Conservation (phyloP, 2,113 vertebrate genomes). For the Scatophagus argus region DNA sequence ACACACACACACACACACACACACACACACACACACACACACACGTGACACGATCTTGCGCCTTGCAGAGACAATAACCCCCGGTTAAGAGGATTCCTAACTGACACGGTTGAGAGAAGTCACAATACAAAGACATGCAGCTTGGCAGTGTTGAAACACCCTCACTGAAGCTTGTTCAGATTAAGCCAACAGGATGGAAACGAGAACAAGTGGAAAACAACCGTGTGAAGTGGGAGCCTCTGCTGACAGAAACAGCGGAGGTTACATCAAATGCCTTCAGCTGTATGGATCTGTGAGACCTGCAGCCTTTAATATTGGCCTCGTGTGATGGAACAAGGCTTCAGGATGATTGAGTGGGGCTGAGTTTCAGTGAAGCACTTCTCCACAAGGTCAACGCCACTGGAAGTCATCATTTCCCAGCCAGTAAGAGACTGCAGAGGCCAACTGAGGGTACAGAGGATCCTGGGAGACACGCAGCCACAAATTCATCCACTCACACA, state of each 20-base stretch:
- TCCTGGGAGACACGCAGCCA: neutral
- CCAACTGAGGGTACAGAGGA: neutral
- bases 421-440: constrained; percentile 34
- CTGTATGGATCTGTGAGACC: neutral
- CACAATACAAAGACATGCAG: constrained; percentile 1
- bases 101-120: constrained; percentile 15
- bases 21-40: no score
- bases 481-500: neutral
- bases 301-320: constrained; percentile 4
- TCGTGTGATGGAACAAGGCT: constrained; percentile 26
- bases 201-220: neutral
- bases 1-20: no score
- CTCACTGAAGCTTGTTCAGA: neutral
- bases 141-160: constrained; percentile 6
- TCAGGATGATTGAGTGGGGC: constrained; percentile 41
- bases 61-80: no score
- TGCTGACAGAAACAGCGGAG: neutral
- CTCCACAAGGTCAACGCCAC: constrained; percentile 54
- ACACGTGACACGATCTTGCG: no score
- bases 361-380: constrained; percentile 30
- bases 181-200: neutral
- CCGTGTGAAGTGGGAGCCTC: neutral
- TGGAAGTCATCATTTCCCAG: constrained; percentile 55
- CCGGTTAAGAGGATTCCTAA: neutral
- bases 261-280: constrained; percentile 3